Percentiles rank a stretch among this genome's conserved stretches.
These are phyloP conservation scores for Stichopus chloronotus DNA, from an alignment of 35 echinoderm and acorn worm genomes.

Conservation along the genomic window DNA sequence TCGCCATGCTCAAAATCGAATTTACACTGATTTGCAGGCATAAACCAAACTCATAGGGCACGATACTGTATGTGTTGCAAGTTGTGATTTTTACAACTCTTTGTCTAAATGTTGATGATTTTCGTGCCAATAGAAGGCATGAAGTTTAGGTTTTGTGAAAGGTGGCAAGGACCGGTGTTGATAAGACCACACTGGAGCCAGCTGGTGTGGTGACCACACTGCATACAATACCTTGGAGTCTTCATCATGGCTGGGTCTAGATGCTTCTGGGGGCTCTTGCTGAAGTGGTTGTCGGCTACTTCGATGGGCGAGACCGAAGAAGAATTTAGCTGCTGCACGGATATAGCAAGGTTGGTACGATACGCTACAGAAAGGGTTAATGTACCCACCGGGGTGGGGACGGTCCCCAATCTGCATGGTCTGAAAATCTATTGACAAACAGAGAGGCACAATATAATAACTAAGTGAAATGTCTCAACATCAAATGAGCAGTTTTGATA, in stretches of 20 bases:
- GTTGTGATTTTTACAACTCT: too few species aligned
- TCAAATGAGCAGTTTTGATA: not conserved
- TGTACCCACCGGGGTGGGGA: conserved; percentile 84
- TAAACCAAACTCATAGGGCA: too few species aligned
- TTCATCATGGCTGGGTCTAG: not conserved
- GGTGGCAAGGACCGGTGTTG: not conserved
- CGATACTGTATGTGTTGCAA: too few species aligned
- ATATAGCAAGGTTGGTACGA: conserved; percentile 91
- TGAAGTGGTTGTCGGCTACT: conserved; percentile 73
- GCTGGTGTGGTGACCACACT: not conserved
- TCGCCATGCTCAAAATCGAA: too few species aligned
- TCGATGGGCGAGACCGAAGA: conserved; percentile 40
- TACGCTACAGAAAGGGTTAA: conserved; percentile 80
- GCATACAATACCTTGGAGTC: not conserved
- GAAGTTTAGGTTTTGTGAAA: too few species aligned
- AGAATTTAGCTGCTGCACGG: conserved; percentile 59
- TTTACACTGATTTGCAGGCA: too few species aligned
- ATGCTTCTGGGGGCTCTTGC: conserved; percentile 65
- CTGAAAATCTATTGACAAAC: conserved; percentile 63
- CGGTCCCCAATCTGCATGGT: conserved; percentile 76
- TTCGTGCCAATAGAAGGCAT: too few species aligned
- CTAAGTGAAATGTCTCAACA: not conserved
- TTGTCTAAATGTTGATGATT: too few species aligned
- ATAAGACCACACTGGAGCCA: not conserved
- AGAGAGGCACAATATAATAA: not conserved